Percentiles rank a stretch among this genome's conserved stretches.
Conservation (phyloP, 1,140 invertebrate genomes). For the Hormaphis cornu region DNA sequence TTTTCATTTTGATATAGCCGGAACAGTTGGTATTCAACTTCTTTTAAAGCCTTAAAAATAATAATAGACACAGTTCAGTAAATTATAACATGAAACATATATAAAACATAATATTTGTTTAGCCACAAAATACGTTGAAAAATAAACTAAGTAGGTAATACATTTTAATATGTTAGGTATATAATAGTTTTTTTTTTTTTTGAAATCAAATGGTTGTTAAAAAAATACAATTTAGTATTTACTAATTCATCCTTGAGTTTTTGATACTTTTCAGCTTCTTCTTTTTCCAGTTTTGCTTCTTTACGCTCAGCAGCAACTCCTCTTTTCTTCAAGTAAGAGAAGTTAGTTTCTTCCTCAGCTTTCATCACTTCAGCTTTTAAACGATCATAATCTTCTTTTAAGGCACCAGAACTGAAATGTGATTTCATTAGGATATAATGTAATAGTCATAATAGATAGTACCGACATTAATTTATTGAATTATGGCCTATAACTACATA, state of each 20-base stretch:
- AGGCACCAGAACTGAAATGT: conserved; percentile 61
- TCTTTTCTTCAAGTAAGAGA: conserved; percentile 97
- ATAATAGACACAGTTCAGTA: neutral
- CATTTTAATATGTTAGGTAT: too few species aligned
- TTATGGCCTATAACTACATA: conserved; percentile 42
- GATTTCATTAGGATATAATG: conserved; percentile 28
- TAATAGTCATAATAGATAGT: too few species aligned
- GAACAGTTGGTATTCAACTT: conserved; percentile 87
- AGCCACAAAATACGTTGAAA: too few species aligned
- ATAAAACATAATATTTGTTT: neutral
- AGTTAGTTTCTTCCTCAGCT: conserved; percentile 96
- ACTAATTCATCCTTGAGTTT: conserved; percentile 88
- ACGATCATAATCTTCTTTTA: conserved; percentile 92
- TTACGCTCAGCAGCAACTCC: conserved; percentile 96
- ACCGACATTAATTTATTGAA: neutral
- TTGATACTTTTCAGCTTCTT: conserved; percentile 97
- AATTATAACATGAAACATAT: neutral
- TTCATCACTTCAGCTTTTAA: conserved; percentile 88
- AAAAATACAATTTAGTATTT: conserved; percentile 37
- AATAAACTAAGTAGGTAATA: too few species aligned
- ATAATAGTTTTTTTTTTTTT: neutral
- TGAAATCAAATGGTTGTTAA: neutral
- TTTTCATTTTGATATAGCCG: conserved; percentile 91
- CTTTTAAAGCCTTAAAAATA: conserved; percentile 61
- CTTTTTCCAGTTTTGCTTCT: conserved; percentile 95